Evolutionary conservation across 2,113 vertebrate species (phyloP), one percentile per base, ranked within the genome.

Genomic region (Apodemus speciosus): DNA sequence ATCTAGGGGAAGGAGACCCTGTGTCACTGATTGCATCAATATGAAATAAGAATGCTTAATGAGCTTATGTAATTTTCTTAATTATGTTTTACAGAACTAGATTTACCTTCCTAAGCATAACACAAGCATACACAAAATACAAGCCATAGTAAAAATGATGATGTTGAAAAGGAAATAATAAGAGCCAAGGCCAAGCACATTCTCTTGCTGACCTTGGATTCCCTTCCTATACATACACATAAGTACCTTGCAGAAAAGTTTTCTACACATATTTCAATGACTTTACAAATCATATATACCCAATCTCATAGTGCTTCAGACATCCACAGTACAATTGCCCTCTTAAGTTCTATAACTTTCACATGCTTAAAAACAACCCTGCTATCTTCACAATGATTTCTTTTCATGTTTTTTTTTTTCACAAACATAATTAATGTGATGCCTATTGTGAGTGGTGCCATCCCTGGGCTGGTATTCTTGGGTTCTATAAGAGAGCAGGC

Each of bases 171-270:
- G 79, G 15, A 88, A 86, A 68, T 72, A 94, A 18, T 94, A 68
- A 62, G 49, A 86, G 38, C 40, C 81, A 96, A 85, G 27, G 23
- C 21, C 87, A 84, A 91, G 53, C 25, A 40, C 53, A 35, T 83
- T 93, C n/a, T 95, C 32, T 87, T 71, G 30, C 89, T 93, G 58
- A 94, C 40, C 30, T 83, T 96, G 56, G 14, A 66, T 75, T 25
- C 83, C 25, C 40, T 68, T 25, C 6, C 69, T 23, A 75, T 58
- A 38, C 13, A 46, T 80, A 30, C 38, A 85, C 68, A 30, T 81
- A 90, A 85, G 68, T 95, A 86, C 10, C 38, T 83, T 20, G 3
- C 9, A 89, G n/a, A 58, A 83, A 91, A 91, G 21, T 71, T 93
- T 43, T 91, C 43, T 27, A 83, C 16, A 60, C 84, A 79, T 84